Evolutionary conservation across 2,888 invertebrate genomes (phyloP), one percentile per base, ranked within the genome.

Genomic region (Micropterix aruncella): DNA sequence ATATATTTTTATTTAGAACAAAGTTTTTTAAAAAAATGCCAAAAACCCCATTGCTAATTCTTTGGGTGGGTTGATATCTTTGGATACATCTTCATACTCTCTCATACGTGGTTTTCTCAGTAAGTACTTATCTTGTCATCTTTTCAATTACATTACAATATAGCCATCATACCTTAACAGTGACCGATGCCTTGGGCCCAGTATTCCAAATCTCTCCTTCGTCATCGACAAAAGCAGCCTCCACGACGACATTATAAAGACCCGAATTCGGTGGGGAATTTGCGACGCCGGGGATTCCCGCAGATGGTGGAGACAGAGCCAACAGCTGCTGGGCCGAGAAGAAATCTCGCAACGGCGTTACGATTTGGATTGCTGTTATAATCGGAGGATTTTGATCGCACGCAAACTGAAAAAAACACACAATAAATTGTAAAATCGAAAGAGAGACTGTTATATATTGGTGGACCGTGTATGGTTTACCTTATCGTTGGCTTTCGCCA

Each of bases 291-390:
- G 54, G 18, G 3, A 53, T 53, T n/a, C n/a, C n/a, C 15, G 54
- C 46, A 9, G 57, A 65, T 50, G 67, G 66, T 16, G 62, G 54
- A 7, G 55, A 51, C 19, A 90, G 80, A 1, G 80, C 77, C 36
- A 96, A 71, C 42, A 96, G 68, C 63, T 95, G 94, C 61, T 91
- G 91, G 1, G 91, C 89, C 0, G 89, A 86, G 63, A 96, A 92
- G 70, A 94, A 95, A 60, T 96, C 95, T 18, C 91, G 82, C 55
- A 93, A 89, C 0, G 94, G 94, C 7, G 80, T 77, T 2, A 92
- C 91, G 0, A 82, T 86, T 61, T 92, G 90, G 18, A 80, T 82
- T 43, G 89, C 70, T 1, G 70, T 71, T 5, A 76, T 64, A 1
- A 60, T 60, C 1, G 69, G 61, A 18, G 62, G 55, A 2, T 46